phyloP scores from a whole-genome alignment of 2,888 invertebrate species.

The Anodontia alba region DNA sequence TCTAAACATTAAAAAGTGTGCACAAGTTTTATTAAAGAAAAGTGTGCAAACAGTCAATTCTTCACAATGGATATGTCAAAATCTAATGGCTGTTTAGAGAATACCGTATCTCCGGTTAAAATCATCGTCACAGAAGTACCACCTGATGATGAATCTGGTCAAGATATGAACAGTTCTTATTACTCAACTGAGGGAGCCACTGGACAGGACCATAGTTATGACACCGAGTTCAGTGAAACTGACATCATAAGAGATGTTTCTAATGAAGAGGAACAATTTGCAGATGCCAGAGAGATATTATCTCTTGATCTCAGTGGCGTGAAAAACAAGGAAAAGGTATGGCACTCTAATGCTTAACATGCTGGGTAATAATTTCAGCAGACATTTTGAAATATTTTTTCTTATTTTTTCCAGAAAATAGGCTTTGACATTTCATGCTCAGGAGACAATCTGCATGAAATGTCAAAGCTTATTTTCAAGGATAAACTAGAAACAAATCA shows the following conservation, averaged over 20 bases:
- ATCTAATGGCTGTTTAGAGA: not conserved
- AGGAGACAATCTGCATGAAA: no score
- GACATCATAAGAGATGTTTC: conserved; percentile 41
- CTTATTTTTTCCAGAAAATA: no score
- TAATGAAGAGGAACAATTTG: conserved; percentile 47
- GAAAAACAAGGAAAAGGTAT: not conserved
- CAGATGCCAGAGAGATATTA: conserved; percentile 41
- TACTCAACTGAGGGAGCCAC: not conserved
- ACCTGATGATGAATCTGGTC: conserved; percentile 1
- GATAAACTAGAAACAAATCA: no score
- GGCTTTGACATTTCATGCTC: no score
- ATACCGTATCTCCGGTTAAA: conserved; percentile 11
- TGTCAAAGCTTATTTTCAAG: no score
- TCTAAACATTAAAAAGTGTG: no score
- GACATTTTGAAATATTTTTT: no score
- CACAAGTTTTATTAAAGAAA: no score
- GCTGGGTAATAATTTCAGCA: no score
- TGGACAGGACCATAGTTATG: not conserved
- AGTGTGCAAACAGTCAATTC: not conserved
- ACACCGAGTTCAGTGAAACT: not conserved
- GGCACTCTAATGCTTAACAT: no score
- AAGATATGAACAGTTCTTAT: conserved; percentile 2
- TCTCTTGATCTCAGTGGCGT: conserved; percentile 23
- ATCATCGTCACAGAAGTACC: conserved; percentile 31
- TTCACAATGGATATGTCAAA: not conserved